Evolutionary conservation across 1,140 invertebrate genomes (phyloP).

Genomic region (Cydia strobilella): DNA sequence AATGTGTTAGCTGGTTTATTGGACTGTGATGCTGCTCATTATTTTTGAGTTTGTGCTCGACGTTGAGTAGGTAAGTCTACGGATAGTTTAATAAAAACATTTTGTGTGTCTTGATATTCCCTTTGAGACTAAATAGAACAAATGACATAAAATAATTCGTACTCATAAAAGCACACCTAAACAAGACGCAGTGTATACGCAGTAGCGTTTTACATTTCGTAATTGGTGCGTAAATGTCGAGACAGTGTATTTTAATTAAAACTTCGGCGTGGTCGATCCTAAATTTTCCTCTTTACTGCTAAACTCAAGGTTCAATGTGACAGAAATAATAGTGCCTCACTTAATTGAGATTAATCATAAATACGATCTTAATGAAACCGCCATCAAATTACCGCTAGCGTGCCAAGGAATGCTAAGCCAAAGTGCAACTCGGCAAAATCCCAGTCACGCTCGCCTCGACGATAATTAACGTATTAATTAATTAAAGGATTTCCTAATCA

Average conservation of each 20-base stretch:
- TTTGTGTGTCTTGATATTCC: no score
- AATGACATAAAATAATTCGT: no score
- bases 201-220: not conserved
- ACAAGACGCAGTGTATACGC: no score
- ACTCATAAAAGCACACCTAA: no score
- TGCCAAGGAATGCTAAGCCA: constrained; percentile 29
- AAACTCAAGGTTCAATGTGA: not conserved
- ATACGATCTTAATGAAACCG: constrained; percentile 21
- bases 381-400: constrained; percentile 29
- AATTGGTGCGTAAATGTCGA: not conserved
- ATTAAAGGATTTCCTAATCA: constrained; percentile 37
- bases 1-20: constrained; percentile 21
- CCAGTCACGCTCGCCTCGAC: constrained; percentile 34
- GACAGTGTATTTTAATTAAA: no score
- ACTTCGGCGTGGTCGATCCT: not conserved
- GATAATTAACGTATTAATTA: constrained; percentile 45
- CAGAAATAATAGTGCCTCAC: not conserved
- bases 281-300: not conserved
- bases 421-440: constrained; percentile 30
- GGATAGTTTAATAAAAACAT: not conserved
- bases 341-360: constrained; percentile 17
- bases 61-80: not conserved
- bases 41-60: not conserved
- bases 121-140: no score
- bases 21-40: constrained; percentile 22